Conservation (phyloP, 2,113 vertebrate species). For the Bagarius yarrelli region DNA sequence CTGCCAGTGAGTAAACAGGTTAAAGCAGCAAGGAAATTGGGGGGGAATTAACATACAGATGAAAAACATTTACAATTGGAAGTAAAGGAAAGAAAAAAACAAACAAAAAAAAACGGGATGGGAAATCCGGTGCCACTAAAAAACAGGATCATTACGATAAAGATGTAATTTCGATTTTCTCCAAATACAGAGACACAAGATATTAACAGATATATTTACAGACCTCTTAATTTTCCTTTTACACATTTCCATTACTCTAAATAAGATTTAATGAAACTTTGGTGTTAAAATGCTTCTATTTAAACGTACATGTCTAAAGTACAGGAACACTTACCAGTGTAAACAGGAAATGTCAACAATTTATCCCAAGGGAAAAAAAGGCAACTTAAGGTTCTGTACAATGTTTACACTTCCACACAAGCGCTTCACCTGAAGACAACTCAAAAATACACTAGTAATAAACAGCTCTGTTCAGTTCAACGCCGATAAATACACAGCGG, state of each 20-base stretch:
- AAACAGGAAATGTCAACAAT: slow-evolving; percentile 46
- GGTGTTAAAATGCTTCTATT: not conserved
- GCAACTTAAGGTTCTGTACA: slow-evolving; percentile 56
- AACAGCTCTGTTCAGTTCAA: slow-evolving; percentile 9
- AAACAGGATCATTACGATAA: not conserved
- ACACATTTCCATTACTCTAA: slow-evolving; percentile 18
- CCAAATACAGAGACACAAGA: not conserved
- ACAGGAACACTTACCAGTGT: slow-evolving; percentile 64
- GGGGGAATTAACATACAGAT: not conserved
- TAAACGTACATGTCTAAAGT: slow-evolving; percentile 5
- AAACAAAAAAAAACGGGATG: not conserved
- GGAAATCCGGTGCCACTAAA: not conserved
- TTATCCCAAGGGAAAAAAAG: slow-evolving; percentile 38
- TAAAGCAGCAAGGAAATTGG: not conserved
- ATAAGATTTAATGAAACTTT: not conserved
- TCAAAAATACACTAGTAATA: not conserved
- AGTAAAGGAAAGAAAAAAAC: not conserved
- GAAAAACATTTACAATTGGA: slow-evolving; percentile 9
- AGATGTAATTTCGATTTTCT: no score
- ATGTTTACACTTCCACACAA: slow-evolving; percentile 61
- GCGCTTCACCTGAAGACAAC: slow-evolving; percentile 6
- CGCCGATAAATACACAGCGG: not conserved
- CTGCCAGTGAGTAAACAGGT: not conserved
- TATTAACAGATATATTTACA: not conserved
- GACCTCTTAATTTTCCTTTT: not conserved